phyloP scores from a whole-genome alignment of 2,113 vertebrate genomes.

The Herpetotheres cachinnans region DNA sequence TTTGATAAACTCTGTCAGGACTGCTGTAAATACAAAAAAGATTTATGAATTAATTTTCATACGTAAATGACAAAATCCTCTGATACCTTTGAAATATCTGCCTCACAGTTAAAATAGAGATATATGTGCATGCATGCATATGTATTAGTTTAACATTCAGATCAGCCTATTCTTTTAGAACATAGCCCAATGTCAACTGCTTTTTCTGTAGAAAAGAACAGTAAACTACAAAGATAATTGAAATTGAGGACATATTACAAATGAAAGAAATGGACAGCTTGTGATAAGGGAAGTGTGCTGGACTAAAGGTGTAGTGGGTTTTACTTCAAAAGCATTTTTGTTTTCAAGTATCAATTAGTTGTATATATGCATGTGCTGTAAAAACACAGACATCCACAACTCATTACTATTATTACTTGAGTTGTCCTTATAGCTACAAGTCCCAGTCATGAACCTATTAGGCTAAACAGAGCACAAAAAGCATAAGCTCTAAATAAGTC shows the following conservation, averaged over 20 bases:
- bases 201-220: slow-evolving; percentile 4
- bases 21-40: slow-evolving; percentile 67
- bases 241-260: not conserved
- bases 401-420: not conserved
- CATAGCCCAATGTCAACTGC: slow-evolving; percentile 27
- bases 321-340: not conserved
- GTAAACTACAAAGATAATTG: slow-evolving; percentile 46
- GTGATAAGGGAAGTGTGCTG: not conserved
- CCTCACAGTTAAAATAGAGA: slow-evolving; percentile 43
- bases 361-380: not conserved
- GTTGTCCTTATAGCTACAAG: not conserved
- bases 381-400: not conserved
- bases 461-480: not conserved
- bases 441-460: not conserved
- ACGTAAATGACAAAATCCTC: slow-evolving; percentile 64
- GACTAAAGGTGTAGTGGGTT: not conserved
- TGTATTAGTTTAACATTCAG: slow-evolving; percentile 31
- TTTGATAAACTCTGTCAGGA: slow-evolving; percentile 61
- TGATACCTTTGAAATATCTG: slow-evolving; percentile 48
- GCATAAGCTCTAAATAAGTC: not conserved
- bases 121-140: not conserved
- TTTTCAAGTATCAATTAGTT: not conserved
- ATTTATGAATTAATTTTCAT: slow-evolving; percentile 77
- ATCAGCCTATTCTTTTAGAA: not conserved
- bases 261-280: not conserved